Base-by-base conservation (phyloP, 1,140 invertebrate species). In the Arion vulgaris region DNA sequence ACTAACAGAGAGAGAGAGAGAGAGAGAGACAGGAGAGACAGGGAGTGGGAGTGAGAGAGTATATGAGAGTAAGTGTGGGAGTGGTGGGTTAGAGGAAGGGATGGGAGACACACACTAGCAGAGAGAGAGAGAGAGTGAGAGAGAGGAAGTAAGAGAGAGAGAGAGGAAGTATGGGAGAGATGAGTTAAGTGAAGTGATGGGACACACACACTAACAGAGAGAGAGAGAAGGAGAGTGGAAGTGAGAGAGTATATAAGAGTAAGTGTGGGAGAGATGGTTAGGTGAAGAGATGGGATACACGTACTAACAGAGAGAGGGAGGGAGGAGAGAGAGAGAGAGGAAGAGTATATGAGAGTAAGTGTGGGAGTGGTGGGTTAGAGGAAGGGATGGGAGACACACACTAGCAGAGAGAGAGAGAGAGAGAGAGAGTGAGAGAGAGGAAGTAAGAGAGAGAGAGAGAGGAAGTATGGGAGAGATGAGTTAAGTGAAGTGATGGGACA, bases 31-130 rank as follows among this genome's bases (percentile, higher is more conserved):
- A 76, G 45, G 45, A 49, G 45, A 49, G 45, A 49, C 9, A 69
- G 62, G 39, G 66, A 69, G 79, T 39, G 79, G 39, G 79, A 69
- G 39, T 15, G 66, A 41, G 79, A 69, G 79, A 71, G n/a, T n/a
- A n/a, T n/a, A n/a, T n/a, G n/a, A n/a, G n/a, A n/a, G n/a, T n/a
- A n/a, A n/a, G n/a, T n/a, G 34, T 71, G 45, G 45, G 19, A 19
- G 45, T 11, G 45, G 45, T 11, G 19, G 45, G 19, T 9, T 9
- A 49, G 19, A 39, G 39, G 66, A 45, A 62, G 28, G 79, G 34
- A 38, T 39, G 66, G 38, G 28, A 71, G 36, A 69, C 62, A 41
- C 4, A 49, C 62, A 80, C 26, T 28, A 34, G 49, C 38, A 77
- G 39, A 32, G 74, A 41, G 38, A 34, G 36, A n/a, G 26, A 74